A percentile compares a stretch with the other conserved stretches of the same genome.
These are phyloP conservation scores for Ennomos fuscantarius DNA, from an alignment of 2,888 invertebrate species.

Conservation along the genomic window DNA sequence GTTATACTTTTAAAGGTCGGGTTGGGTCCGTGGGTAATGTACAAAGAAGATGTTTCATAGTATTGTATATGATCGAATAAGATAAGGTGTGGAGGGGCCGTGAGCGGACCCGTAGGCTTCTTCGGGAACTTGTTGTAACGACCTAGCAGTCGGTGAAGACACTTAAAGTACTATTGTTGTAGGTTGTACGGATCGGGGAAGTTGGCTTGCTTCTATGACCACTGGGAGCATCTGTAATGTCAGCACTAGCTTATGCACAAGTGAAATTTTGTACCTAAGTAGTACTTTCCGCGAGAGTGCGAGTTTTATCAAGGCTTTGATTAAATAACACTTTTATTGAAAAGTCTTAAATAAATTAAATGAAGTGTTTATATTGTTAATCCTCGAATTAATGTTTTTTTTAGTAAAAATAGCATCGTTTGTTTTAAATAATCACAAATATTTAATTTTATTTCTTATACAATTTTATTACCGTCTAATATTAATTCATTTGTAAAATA, in stretches of 20 bases:
- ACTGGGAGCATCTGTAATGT: slow-evolving; percentile 38
- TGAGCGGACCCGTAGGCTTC: slow-evolving; percentile 63
- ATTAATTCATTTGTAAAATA: too few species aligned
- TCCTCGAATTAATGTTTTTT: too few species aligned
- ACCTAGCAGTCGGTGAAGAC: slow-evolving; percentile 72
- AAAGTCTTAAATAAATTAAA: too few species aligned
- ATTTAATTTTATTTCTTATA: too few species aligned
- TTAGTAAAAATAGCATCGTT: too few species aligned
- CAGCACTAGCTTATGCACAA: background rate
- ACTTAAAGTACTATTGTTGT: slow-evolving; percentile 84
- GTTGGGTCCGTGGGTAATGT: slow-evolving; percentile 68
- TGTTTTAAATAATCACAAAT: too few species aligned
- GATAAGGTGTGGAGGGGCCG: slow-evolving; percentile 63
- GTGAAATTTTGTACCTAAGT: background rate
- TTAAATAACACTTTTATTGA: too few species aligned
- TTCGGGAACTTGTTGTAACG: slow-evolving; percentile 77
- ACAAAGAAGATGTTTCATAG: slow-evolving; percentile 77
- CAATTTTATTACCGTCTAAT: too few species aligned
- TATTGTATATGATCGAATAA: slow-evolving; percentile 78
- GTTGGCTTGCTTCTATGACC: slow-evolving; percentile 44
- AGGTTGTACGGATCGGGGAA: slow-evolving; percentile 48
- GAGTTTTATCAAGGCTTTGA: background rate
- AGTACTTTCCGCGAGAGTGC: too few species aligned
- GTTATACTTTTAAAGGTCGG: slow-evolving; percentile 76
- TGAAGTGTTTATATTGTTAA: too few species aligned